Evolutionary conservation across 2,888 invertebrate genomes (phyloP), one percentile per base, ranked within the genome.

Genomic region (Neoascia interrupta): DNA sequence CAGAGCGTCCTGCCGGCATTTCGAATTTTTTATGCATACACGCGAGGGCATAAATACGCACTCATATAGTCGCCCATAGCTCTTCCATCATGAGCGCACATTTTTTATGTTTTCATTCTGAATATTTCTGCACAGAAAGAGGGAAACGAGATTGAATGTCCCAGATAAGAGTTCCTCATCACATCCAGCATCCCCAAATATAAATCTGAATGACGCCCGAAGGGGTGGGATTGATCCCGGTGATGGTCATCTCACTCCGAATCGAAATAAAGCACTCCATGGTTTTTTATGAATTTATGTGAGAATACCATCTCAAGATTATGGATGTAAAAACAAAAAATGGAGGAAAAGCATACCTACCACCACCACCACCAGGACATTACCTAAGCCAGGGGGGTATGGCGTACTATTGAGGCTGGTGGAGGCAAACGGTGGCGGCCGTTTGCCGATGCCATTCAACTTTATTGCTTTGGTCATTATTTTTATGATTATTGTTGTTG

Each of bases 391-490:
- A 49, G 49, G 54, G 69, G 61, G 54, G 69, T 53, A 43, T 18
- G 37, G 19, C 16, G 23, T 11, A 34, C 4, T 2, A 31, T 53
- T 23, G 54, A 13, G 34, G 16, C 16, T 23, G 34, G 31, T 31
- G 34, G 43, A 6, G 16, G 51, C 5, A 21, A 58, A 51, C 51
- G 60, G 79, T 79, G 73, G 73, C 72, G 79, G 79, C 79, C 79
- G 79, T 79, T 79, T 73, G 79, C 73, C 83, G 83, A 84, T 85
- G 86, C 86, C 84, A 87, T 87, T 86, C 87, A 86, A 84, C 86
- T 86, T 86, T 87, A 86, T 86, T 87, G 86, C 85, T 81, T 83
- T 83, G 85, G 85, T 87, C 86, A 85, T 87, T 87, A 86, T 85
- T 86, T 86, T 86, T 87, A 86, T 86, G 86, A 86, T 86, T 86